Evolutionary conservation across 1,140 invertebrate species (phyloP).

Genomic region (Pseudobourletiella spinata): DNA sequence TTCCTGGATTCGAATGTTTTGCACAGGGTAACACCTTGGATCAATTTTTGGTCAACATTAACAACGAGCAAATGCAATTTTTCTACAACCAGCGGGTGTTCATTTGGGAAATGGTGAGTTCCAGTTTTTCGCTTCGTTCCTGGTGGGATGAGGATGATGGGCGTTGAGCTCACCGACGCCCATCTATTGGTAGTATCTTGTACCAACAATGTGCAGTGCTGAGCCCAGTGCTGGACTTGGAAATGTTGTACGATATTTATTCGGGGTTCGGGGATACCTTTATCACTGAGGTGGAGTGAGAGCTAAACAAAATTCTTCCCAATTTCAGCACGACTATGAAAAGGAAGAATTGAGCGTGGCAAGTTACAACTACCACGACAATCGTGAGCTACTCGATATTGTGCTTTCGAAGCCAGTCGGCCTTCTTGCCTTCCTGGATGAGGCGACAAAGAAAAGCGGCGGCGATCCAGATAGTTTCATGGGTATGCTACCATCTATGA

Average conservation of each 20-base stretch:
- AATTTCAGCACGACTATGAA: conserved; percentile 62
- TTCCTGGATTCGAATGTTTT: conserved; percentile 86
- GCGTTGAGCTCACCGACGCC: too few relatives aligned
- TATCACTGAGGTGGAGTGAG: too few relatives aligned
- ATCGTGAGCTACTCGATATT: conserved; percentile 74
- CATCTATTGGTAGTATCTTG: too few relatives aligned
- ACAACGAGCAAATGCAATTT: conserved; percentile 82
- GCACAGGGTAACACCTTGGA: conserved; percentile 67
- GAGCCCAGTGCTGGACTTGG: neutral
- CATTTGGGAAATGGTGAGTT: conserved; percentile 71
- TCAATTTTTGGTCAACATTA: conserved; percentile 76
- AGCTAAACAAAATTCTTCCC: too few relatives aligned
- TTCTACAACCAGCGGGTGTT: conserved; percentile 80
- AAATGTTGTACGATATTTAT: neutral
- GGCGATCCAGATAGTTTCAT: conserved; percentile 22
- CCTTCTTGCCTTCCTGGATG: conserved; percentile 77
- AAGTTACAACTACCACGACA: conserved; percentile 70
- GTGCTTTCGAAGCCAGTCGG: conserved; percentile 73
- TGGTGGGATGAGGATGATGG: too few relatives aligned
- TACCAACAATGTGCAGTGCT: too few relatives aligned
- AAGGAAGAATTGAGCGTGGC: conserved; percentile 68
- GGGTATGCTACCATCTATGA: conserved; percentile 6
- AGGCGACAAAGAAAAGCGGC: conserved; percentile 58
- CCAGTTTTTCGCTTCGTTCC: too few relatives aligned
- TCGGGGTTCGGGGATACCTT: too few relatives aligned